Evolutionary conservation across 1,140 invertebrate genomes (phyloP), one percentile per base, ranked within the genome.

Genomic region (Drosophila kurseongensis): DNA sequence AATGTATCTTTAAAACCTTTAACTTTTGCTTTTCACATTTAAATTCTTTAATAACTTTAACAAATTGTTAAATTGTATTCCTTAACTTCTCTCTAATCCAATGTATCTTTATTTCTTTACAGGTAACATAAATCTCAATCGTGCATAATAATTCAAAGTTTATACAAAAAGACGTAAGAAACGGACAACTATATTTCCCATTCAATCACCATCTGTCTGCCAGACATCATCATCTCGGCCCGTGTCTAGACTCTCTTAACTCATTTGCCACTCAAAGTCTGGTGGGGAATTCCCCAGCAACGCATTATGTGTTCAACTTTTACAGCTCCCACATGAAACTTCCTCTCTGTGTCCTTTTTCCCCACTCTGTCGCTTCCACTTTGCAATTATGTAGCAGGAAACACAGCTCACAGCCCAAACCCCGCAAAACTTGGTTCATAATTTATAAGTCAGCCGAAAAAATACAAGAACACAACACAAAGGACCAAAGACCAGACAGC

Each of bases 401-500:
- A 38, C 52, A 56, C 36, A 48, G 50, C 35, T 60, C 40, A 27
- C 52, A 42, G 68, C n/a, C 48, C 54, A 54, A 52, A 44, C 41
- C 58, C 45, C 57, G 23, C 47, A 40, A 65, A 51, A 82, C 71
- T 86, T 88, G 68, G 66, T 76, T 88, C 83, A 86, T 86, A 86
- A 86, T 88, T 86, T 86, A 86, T 86, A 86, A 88, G 79, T 45
- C 51, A 59, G 41, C 59, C 80, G 45, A 52, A 72, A 76, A 61
- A 65, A 59, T 54, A 41, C 62, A 75, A 50, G 29, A 55, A 52
- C 32, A 74, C 35, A 57, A 35, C 57, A 73, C 57, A 85, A 78
- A 82, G 61, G 73, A 48, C 55, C 47, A 45, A 65, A 81, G 60
- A 52, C 69, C 83, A 86, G 82, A 86, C 82, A 86, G 82, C 82